Evolutionary conservation across 2,888 invertebrate species (phyloP), one percentile per base, ranked within the genome.

Genomic region (Taenaris catops): DNA sequence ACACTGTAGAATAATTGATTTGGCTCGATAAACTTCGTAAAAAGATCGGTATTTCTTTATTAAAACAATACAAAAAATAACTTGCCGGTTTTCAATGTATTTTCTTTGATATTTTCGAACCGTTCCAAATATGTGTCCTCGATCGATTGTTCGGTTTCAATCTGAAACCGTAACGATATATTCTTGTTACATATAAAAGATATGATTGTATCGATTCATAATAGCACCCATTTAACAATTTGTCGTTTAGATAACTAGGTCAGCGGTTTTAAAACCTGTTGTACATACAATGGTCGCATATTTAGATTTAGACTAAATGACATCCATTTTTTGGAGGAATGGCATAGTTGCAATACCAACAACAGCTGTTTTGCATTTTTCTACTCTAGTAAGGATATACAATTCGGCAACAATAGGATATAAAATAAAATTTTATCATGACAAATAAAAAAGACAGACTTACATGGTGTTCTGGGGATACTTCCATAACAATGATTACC

Each of bases 271-370:
- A 60, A 73, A 70, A 65, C 51, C 57, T 29, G 17, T 58, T 32
- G 17, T 59, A 48, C 55, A 48, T 53, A 70, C 68, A 69, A 65
- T 65, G 48, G 64, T 58, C 62, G 66, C 68, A 65, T 64, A 67
- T 75, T 70, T 79, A 63, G 74, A 79, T 79, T 78, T 76, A 74
- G 71, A 16, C 60, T 35, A 43, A 40, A 41, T 34, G 64, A 75
- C 73, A 75, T 66, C 65, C 59, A 37, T 53, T 67, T n/a, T 76
- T 70, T 68, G 44, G 46, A 60, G 44, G 46, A 59, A 60, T 37
- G 65, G 65, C 68, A 67, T 70, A 6, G 20, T 40, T 63, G 62
- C 65, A 62, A 50, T 58, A 48, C 26, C 38, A 46, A 48, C 53
- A 51, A 58, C 53, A 27, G 36, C 31, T 41, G 41, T 8, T 44